These are phyloP conservation scores for Panthera uncia DNA, from an alignment of 2,113 vertebrate genomes.

Conservation along the genomic window DNA sequence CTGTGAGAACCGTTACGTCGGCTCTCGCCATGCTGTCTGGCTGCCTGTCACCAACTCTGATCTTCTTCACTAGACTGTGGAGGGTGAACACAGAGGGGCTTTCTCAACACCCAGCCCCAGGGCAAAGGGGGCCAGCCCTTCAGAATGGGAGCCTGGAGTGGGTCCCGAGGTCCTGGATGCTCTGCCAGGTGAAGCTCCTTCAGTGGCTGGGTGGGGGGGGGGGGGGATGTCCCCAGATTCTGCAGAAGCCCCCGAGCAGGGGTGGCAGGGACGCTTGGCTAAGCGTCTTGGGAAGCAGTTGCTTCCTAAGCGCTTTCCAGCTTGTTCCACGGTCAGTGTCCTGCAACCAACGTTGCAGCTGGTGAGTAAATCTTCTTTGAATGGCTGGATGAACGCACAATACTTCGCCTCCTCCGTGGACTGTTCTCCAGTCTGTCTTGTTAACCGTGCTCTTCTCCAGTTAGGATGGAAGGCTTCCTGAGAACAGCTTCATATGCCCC, in stretches of 20 bases:
- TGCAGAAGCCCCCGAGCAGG: not conserved
- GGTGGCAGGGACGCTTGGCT: not conserved
- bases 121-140: not conserved
- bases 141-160: not conserved
- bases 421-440: not conserved
- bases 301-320: not conserved
- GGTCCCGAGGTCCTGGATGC: no score
- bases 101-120: not conserved
- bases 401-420: not conserved
- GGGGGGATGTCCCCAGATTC: not conserved
- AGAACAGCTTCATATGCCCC: not conserved
- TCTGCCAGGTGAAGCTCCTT: not conserved
- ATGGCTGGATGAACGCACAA: not conserved
- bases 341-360: not conserved
- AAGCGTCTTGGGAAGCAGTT: not conserved
- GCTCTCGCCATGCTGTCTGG: not conserved
- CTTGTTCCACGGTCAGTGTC: not conserved
- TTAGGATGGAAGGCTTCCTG: not conserved
- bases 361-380: not conserved
- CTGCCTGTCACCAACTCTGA: not conserved
- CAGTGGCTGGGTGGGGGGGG: not conserved
- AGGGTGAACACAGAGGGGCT: not conserved
- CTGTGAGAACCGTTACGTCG: accelerated
- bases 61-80: not conserved
- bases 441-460: not conserved